Base-by-base conservation (phyloP, 2,888 invertebrate genomes). In the Tiliacea aurago region DNA sequence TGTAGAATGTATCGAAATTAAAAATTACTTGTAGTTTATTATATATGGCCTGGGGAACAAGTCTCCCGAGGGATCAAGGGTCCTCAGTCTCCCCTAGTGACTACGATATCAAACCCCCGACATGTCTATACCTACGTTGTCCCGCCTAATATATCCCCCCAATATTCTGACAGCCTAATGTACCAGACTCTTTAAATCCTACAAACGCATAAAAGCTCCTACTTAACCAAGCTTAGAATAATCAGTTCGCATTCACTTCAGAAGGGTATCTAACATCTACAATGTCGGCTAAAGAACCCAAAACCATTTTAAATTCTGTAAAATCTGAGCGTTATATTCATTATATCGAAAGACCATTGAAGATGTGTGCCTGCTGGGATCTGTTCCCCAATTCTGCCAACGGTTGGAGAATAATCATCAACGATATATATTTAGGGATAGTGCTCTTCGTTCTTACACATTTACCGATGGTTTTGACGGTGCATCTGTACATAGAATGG, bases 361-460 rank as follows among this genome's bases (percentile, higher is more conserved):
- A 95, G 83, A 83, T 94, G 0, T 93, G 89, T 0, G 95, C 89
- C 0, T 95, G 95, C 51, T 95, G 94, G 95, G 95, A 95, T 18
- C 92, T 95, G 91, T 95, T 84, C 63, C 85, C 86, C 0, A 85
- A 91, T 5, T 87, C 94, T 0, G 74, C 71, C 0, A 85, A 72
- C 4, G 86, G 90, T 62, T 76, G 68, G 2, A 87, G 90, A 37
- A 85, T 90, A 5, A 84, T 94, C 1, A 33, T 91, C 0, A 95
- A 96, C 75, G 85, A 93, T 20, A 61, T 92, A 0, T 95, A 95
- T 55, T 72, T 94, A 1, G 83, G 86, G 4, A 53, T 93, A 20
- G 94, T 95, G 6, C 66, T 95, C 4, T 95, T 94, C 61, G 82
- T 90, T 0, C 81, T 95, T 0, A 80, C 83, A 0, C 89, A 93